Percentiles rank a stretch among this genome's conserved stretches.
Evolutionary conservation across 2,113 vertebrate genomes (phyloP).

Genomic region (Caloenas nicobarica): DNA sequence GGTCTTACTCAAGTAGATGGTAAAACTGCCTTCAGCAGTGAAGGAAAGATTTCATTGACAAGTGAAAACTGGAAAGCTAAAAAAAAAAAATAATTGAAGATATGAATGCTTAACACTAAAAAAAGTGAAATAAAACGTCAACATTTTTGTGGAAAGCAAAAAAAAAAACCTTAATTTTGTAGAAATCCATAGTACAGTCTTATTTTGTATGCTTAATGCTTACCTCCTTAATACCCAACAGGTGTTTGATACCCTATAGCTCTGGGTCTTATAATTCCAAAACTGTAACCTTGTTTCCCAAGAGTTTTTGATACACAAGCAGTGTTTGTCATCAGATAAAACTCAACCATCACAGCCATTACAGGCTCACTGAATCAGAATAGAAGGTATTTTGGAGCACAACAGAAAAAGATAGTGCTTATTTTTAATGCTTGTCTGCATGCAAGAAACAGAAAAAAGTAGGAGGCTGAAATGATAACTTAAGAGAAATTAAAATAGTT

Average conservation of each 20-base stretch:
- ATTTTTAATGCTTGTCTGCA: not conserved
- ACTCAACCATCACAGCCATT: not conserved
- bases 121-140: conserved; percentile 36
- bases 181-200: not conserved
- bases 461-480: not conserved
- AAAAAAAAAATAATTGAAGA: not conserved
- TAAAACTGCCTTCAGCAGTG: not conserved
- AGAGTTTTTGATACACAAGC: not conserved
- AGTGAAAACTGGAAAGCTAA: conserved; percentile 7
- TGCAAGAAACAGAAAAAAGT: not conserved
- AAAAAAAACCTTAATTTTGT: not conserved
- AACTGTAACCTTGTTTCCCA: not conserved
- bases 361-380: not conserved
- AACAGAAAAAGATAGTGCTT: not conserved
- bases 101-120: not conserved
- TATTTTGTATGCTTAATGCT: not conserved
- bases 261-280: not conserved
- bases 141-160: not conserved
- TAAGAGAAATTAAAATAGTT: not conserved
- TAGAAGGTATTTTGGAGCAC: not conserved
- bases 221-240: not conserved
- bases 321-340: not conserved
- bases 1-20: not conserved
- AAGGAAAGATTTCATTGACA: not conserved
- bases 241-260: not conserved